Conservation (phyloP, 2,113 vertebrate genomes). For the Dasyprocta punctata region DNA sequence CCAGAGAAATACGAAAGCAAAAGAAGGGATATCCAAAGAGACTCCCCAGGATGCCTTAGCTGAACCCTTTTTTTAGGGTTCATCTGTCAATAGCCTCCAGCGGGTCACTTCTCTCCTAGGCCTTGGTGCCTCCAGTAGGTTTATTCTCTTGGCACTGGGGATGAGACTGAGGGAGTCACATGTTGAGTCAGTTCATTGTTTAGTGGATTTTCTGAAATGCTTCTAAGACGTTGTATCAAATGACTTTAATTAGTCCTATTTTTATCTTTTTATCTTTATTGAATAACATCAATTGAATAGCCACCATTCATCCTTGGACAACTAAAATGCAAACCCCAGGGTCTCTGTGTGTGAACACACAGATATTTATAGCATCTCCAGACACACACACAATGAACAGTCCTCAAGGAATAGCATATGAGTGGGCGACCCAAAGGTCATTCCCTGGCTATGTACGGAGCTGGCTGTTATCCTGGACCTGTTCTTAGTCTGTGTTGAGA, state of each 20-base stretch:
- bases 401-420: neutral
- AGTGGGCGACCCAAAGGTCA: neutral
- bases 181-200: neutral
- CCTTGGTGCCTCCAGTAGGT: neutral
- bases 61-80: neutral
- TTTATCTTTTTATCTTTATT: slow-evolving; percentile 1
- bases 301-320: neutral
- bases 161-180: neutral
- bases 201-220: neutral
- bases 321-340: neutral
- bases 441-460: neutral
- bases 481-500: neutral
- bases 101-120: neutral
- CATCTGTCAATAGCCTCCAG: neutral
- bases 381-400: neutral
- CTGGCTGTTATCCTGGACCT: neutral
- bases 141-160: neutral
- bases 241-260: neutral
- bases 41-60: neutral
- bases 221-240: neutral
- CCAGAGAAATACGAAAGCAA: neutral
- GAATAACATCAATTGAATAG: neutral
- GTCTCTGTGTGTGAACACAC: neutral
- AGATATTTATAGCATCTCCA: neutral
- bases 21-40: neutral